phyloP scores from a whole-genome alignment of 2,113 vertebrate species.

The Callipepla squamata region DNA sequence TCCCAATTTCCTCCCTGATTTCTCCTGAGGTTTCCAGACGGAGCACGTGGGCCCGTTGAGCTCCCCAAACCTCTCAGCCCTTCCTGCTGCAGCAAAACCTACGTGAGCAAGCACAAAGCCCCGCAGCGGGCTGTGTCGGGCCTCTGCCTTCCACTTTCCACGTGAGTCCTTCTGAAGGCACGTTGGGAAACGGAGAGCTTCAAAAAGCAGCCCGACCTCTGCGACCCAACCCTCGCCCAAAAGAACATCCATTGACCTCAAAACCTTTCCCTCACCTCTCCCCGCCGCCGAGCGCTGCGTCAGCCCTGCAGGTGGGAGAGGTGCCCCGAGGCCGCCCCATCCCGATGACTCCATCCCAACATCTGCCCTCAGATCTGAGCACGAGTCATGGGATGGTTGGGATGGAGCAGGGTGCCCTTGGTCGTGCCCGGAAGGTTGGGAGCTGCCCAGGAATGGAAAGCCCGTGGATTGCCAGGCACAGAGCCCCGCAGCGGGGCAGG shows the following conservation, averaged over 20 bases:
- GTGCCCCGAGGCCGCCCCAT: not conserved
- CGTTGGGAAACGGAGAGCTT: not conserved
- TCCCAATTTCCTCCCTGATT: not conserved
- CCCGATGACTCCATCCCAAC: no score
- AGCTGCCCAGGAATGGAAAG: not conserved
- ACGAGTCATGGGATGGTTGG: no score
- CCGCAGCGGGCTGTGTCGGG: not conserved
- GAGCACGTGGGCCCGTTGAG: no score
- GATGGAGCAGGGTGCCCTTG: no score
- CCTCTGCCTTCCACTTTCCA: not conserved
- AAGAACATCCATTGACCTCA: not conserved
- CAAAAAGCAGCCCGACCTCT: not conserved
- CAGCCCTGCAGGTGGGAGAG: not conserved
- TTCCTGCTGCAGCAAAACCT: not conserved
- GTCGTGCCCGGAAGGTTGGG: not conserved
- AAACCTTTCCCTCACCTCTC: not conserved
- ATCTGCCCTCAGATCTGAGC: no score
- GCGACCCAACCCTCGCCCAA: not conserved
- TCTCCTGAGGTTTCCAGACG: not conserved
- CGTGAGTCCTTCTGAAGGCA: not conserved
- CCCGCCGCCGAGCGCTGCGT: fast-evolving
- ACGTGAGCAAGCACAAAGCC: fast-evolving
- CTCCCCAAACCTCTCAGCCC: no score
- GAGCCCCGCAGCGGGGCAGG: not conserved
- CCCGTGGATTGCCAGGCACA: no score